Percentiles rank a stretch among this genome's conserved stretches.
phyloP scores from a whole-genome alignment of 2,888 invertebrate genomes.

The Cephus nigrinus region DNA sequence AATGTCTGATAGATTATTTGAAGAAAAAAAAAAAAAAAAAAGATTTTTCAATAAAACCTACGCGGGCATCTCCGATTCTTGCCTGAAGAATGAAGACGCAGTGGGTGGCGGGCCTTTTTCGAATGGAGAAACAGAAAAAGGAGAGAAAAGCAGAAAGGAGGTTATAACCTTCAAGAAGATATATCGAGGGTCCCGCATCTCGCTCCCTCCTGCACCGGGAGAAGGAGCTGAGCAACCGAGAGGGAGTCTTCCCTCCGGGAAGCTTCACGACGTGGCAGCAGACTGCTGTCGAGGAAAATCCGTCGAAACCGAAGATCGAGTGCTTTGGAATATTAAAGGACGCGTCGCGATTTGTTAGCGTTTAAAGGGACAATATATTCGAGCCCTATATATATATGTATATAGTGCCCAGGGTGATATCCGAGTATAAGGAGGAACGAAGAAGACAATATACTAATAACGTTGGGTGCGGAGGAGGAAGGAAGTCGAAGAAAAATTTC shows the following conservation, averaged over 20 bases:
- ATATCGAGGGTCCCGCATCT: slow-evolving; percentile 1
- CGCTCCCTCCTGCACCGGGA: not conserved
- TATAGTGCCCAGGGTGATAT: too few species aligned
- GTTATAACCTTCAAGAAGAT: slow-evolving; percentile 1
- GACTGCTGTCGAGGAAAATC: not conserved
- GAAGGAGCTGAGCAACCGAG: not conserved
- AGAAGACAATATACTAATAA: too few species aligned
- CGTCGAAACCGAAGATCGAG: slow-evolving; percentile 2
- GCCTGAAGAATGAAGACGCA: too few species aligned
- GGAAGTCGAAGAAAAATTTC: too few species aligned
- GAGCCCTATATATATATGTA: too few species aligned
- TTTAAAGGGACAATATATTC: not conserved
- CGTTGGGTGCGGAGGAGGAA: too few species aligned
- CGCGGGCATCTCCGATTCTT: too few species aligned
- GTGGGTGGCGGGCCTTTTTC: too few species aligned
- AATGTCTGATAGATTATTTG: too few species aligned
- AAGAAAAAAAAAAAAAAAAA: too few species aligned
- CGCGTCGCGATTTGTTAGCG: slow-evolving; percentile 2
- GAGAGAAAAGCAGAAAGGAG: not conserved
- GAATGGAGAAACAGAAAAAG: not conserved
- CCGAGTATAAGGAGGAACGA: too few species aligned
- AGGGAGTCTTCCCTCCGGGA: not conserved
- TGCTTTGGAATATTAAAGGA: slow-evolving; percentile 4
- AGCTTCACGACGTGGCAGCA: not conserved
- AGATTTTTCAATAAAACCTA: too few species aligned